Conservation (phyloP, 1,140 invertebrate species). For the Zophobas atratus region DNA sequence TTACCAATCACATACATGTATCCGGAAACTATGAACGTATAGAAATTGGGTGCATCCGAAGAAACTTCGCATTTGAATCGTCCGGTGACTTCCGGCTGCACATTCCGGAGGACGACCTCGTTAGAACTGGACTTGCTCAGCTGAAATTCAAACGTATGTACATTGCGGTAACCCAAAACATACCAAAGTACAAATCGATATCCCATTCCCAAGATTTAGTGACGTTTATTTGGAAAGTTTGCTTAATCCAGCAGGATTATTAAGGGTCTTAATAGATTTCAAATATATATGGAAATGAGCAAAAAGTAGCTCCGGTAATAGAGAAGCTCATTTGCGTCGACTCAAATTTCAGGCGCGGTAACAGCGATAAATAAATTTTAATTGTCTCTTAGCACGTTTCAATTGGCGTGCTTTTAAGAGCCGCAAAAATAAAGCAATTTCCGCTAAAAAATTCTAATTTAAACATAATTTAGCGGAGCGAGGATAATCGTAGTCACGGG, state of each 20-base stretch:
- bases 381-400: conserved; percentile 6
- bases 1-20: conserved; percentile 83
- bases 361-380: not conserved
- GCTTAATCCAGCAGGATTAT: conserved; percentile 29
- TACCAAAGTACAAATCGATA: conserved; percentile 30
- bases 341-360: not conserved
- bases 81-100: conserved; percentile 77
- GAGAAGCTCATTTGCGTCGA: not conserved
- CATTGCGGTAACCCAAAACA: conserved; percentile 39
- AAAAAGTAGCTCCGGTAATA: not conserved
- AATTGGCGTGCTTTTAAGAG: not conserved
- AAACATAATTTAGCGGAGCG: conserved; percentile 26
- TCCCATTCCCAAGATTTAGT: conserved; percentile 32
- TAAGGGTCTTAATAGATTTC: conserved; percentile 36
- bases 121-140: conserved; percentile 74
- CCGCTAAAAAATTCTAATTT: conserved; percentile 37
- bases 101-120: conserved; percentile 77
- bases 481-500: conserved; percentile 34
- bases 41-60: conserved; percentile 80
- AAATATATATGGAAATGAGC: conserved; percentile 12
- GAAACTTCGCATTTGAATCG: conserved; percentile 84
- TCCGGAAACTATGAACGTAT: conserved; percentile 75
- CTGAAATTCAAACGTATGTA: conserved; percentile 66
- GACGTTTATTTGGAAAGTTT: conserved; percentile 37
- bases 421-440: not conserved